Evolutionary conservation across 2,797 vertebrate species (phyloP), one percentile per base, ranked within the genome.

Genomic region (Rhynchonycteris naso): DNA sequence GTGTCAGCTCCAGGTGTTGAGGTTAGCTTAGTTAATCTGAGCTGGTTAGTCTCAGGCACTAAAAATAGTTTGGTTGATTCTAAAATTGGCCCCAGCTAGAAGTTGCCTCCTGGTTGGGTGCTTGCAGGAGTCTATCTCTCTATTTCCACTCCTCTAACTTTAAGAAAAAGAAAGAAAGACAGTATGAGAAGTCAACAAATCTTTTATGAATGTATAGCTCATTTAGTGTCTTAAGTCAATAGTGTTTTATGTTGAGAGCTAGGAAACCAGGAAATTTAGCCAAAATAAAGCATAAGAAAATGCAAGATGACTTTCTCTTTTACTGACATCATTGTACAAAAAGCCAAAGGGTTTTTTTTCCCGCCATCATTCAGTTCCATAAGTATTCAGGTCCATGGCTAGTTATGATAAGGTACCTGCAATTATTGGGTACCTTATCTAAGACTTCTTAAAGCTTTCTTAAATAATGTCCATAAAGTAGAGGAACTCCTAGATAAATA

Each of bases 111-210:
- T 43, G 43, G 43, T 43, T 43, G 43, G 43, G 43, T 43, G 43
- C 43, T 43, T 43, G 8, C 43, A 43, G 43, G 43, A 43, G 43
- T 43, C 8, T 43, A 43, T 43, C 43, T 43, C 43, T 7, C 43
- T 43, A 43, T 43, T 7, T 43, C 43, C 43, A 43, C 43, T 43
- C 43, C 43, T 43, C 43, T 43, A 43, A 43, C 43, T 43, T 43
- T 4, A 43, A 43, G 8, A 43, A 43, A 43, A 43, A 43, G 43
- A 43, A 43, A 43, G 90, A 92, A 91, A 93, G 50, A 28, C 91
- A 78, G 86, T 94, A 94, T 80, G 95, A 97, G 97, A 95, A 93
- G 74, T 92, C 92, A 94, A 92, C 92, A 97, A 97, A 96, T 97
- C 96, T 97, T 96, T 18, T 33, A 58, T 80, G 96, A 95, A 93